These are phyloP conservation scores for Tyrophagus putrescentiae DNA, from an alignment of 1,140 invertebrate genomes.

Conservation along the genomic window DNA sequence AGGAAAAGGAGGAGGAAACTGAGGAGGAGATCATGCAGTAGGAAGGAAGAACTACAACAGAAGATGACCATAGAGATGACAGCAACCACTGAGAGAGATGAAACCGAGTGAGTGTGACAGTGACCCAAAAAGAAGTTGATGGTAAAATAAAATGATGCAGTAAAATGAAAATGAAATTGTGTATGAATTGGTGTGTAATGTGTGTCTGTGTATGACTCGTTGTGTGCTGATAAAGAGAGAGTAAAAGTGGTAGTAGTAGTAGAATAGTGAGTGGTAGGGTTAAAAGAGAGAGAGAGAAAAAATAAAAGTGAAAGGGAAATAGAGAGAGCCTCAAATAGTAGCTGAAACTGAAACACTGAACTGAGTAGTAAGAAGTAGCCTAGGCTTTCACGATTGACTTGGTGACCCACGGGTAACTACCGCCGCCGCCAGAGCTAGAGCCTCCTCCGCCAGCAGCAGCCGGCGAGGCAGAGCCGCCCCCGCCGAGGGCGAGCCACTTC, in stretches of 20 bases:
- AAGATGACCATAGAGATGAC: not conserved
- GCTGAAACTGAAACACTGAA: not conserved
- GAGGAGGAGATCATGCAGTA: too few species aligned
- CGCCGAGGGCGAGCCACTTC: not conserved
- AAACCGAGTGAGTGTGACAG: not conserved
- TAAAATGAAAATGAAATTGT: too few species aligned
- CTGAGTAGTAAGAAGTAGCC: not conserved
- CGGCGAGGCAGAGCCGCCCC: not conserved
- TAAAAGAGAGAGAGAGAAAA: not conserved
- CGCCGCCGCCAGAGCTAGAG: conserved; percentile 7
- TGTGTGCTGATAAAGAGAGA: not conserved
- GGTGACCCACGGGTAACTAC: conserved; percentile 23
- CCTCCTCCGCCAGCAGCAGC: not conserved
- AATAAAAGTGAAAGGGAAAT: conserved; percentile 1
- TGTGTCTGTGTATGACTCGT: not conserved
- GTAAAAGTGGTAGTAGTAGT: not conserved
- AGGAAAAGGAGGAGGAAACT: too few species aligned
- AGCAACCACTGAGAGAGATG: not conserved
- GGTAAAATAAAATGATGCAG: too few species aligned
- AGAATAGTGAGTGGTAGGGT: not conserved
- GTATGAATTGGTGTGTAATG: not conserved
- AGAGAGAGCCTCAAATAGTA: not conserved
- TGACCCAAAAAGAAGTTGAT: not conserved
- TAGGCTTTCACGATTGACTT: conserved; percentile 22
- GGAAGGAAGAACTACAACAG: not conserved